Evolutionary conservation across 2,888 invertebrate species (phyloP).

Genomic region (Pachycephus smyrnensis): DNA sequence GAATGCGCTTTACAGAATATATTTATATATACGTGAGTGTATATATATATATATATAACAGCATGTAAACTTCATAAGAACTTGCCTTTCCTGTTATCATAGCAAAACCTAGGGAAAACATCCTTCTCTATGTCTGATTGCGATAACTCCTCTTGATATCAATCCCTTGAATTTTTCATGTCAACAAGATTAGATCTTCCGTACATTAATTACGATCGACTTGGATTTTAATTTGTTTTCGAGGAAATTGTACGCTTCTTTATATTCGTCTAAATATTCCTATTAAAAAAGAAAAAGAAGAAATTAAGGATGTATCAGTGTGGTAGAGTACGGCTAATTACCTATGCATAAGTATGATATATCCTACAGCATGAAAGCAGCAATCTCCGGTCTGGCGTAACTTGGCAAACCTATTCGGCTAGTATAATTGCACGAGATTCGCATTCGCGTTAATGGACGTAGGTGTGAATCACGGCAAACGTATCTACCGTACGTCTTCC

Average conservation of each 20-base stretch:
- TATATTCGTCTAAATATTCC: neutral
- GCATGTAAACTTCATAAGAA: neutral
- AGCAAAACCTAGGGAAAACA: neutral
- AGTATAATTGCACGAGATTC: constrained; percentile 3
- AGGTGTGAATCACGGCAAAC: neutral
- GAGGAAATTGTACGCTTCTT: neutral
- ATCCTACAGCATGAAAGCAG: neutral
- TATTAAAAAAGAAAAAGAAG: neutral
- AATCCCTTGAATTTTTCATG: neutral
- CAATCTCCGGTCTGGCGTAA: neutral
- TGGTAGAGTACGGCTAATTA: neutral
- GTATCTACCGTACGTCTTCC: neutral
- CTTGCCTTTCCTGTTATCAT: neutral
- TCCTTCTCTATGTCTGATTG: neutral
- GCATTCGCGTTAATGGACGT: neutral
- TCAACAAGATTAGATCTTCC: neutral
- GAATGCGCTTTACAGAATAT: neutral
- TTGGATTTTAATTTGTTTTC: no score
- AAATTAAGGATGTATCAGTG: neutral
- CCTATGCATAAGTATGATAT: neutral
- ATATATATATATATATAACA: neutral
- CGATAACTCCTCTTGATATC: neutral
- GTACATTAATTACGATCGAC: no score
- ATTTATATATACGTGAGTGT: neutral
- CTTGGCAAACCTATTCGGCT: neutral